Base-by-base conservation (phyloP, 1,140 invertebrate species). In the Drosophila tani region DNA sequence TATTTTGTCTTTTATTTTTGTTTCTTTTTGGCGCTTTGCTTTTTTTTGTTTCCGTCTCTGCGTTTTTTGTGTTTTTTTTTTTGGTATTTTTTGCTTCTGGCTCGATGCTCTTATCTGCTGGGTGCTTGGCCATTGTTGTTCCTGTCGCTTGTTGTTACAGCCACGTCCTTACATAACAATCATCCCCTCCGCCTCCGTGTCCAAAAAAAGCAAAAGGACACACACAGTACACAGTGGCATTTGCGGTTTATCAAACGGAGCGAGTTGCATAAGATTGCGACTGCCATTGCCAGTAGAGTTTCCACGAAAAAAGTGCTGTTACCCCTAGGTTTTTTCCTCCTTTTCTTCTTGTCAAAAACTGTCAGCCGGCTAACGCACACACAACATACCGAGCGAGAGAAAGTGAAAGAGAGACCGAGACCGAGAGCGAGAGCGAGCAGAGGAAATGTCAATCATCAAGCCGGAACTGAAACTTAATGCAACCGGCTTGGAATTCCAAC, bases 381-480 rank as follows among this genome's bases (percentile, higher is more conserved):
- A 46, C 63, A 32, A 38, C 21, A 21, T 19, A 53, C n/a, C 21
- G 5, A 21, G 5, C 27, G 27, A 15, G 24, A 67, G 40, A 53
- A 55, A 70, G 21, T 27, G 15, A 24, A 2, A n/a, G 38, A 49
- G 19, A 19, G 5, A 38, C 6, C 27, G 19, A 19, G 5, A 38
- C 6, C 27, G 12, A 27, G 38, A 24, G 11, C 11, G 49, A 27
- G 40, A 27, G 14, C n/a, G 38, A 50, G 66, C 47, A 50, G 50
- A 80, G 83, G 83, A 85, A 82, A 85, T 86, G 83, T 86, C 83
- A 86, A 86, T 85, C 82, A 85, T 82, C 82, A 85, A 85, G 83
- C 82, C 82, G 82, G 82, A 85, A 86, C 82, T 75, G 79, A 76
- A 81, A 85, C 71, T 76, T 86, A 71, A 73, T 69, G 82, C 64